phyloP scores from a whole-genome alignment of 2,113 vertebrate genomes.

The Pomatostomus ruficeps region DNA sequence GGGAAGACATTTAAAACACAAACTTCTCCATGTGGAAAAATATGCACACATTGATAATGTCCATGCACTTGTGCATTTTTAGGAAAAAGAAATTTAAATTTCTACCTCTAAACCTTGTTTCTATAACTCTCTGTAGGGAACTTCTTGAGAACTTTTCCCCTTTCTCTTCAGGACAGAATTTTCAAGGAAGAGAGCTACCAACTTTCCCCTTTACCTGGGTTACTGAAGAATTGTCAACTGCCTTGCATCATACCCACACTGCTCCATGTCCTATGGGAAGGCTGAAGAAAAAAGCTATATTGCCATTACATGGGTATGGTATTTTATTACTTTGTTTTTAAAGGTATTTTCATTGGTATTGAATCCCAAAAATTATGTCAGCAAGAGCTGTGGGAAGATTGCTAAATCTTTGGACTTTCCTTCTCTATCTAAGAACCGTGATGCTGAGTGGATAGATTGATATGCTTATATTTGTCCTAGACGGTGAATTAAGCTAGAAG shows the following conservation, averaged over 20 bases:
- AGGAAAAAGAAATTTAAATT: not conserved
- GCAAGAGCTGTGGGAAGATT: not conserved
- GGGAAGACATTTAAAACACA: not conserved
- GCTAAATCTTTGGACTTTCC: not conserved
- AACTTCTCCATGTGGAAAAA: not conserved
- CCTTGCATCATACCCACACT: rapidly evolving
- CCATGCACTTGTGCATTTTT: not conserved
- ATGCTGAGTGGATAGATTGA: not conserved
- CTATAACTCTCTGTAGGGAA: not conserved
- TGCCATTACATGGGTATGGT: not conserved
- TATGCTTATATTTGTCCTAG: not conserved
- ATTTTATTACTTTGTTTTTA: not conserved
- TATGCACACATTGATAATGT: not conserved
- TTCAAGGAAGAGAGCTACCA: not conserved
- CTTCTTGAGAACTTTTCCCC: not conserved
- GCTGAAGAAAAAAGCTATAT: not conserved
- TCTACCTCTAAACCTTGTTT: not conserved
- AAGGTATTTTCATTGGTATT: not conserved
- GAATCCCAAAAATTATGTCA: not conserved
- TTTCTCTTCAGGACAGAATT: not conserved
- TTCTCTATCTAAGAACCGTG: not conserved
- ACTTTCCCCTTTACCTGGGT: not conserved
- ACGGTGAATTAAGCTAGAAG: not conserved
- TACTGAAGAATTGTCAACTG: not conserved
- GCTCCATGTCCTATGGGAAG: not conserved